Conservation (phyloP, 2,888 invertebrate species). For the Spodoptera exigua region DNA sequence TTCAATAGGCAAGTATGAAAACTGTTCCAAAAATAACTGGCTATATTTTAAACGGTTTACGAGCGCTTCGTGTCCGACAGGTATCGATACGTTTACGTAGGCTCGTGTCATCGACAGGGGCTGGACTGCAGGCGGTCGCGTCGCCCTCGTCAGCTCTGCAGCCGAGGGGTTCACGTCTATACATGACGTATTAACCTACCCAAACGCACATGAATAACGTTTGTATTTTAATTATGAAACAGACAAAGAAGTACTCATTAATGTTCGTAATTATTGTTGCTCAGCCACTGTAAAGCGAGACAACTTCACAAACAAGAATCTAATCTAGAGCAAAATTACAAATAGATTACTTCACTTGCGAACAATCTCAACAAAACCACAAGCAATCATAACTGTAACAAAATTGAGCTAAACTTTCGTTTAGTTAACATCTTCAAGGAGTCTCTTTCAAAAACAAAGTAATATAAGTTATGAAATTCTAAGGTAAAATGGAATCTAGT, state of each 20-base stretch:
- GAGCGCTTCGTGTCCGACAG: constrained; percentile 25
- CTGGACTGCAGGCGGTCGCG: constrained; percentile 51
- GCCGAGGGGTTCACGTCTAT: constrained; percentile 21
- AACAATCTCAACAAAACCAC: constrained; percentile 38
- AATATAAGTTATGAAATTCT: constrained; percentile 57
- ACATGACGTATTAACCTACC: constrained; percentile 5
- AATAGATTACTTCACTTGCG: constrained; percentile 27
- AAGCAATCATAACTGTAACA: constrained; percentile 28
- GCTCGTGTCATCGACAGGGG: constrained; percentile 57
- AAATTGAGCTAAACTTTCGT: constrained; percentile 34
- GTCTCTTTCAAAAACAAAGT: constrained; percentile 49
- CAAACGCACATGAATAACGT: constrained; percentile 10
- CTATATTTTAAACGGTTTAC: constrained; percentile 22
- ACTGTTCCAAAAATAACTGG: constrained; percentile 3
- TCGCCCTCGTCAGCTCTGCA: constrained; percentile 33
- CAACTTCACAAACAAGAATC: constrained; percentile 4
- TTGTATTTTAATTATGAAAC: neutral
- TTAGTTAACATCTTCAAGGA: constrained; percentile 38
- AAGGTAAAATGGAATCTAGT: constrained; percentile 53
- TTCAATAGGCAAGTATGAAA: constrained; percentile 16
- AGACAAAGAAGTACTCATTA: neutral
- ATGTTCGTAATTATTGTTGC: too few species aligned
- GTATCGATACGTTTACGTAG: constrained; percentile 46
- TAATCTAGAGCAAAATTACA: constrained; percentile 15
- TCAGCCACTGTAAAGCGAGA: neutral